Evolutionary conservation across 2,113 vertebrate species (phyloP).

Genomic region (Podiceps cristatus): DNA sequence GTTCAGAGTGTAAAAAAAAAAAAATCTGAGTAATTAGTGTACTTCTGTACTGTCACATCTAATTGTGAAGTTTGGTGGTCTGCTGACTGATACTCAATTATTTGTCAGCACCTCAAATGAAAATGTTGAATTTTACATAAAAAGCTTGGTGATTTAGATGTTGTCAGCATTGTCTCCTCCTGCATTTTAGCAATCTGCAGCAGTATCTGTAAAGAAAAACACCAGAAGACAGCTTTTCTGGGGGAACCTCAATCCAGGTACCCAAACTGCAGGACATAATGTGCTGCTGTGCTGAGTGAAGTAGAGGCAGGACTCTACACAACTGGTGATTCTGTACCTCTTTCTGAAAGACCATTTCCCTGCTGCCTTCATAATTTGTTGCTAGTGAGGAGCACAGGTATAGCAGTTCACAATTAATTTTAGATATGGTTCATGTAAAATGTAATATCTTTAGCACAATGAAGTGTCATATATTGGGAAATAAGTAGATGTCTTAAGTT

Average conservation of each 20-base stretch:
- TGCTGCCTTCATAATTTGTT: background rate
- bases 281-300: background rate
- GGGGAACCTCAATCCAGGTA: background rate
- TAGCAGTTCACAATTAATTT: background rate
- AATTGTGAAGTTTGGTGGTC: background rate
- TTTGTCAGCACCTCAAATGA: background rate
- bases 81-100: background rate
- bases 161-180: background rate
- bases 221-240: background rate
- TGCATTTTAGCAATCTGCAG: background rate
- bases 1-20: background rate
- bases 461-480: background rate
- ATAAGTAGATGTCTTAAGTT: background rate
- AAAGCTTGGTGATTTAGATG: background rate
- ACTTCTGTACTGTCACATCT: background rate
- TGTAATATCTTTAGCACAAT: background rate
- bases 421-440: background rate
- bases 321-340: background rate
- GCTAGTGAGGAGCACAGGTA: background rate
- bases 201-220: background rate
- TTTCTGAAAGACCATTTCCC: background rate
- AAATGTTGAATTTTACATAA: background rate
- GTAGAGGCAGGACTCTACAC: background rate
- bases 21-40: background rate
- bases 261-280: accelerated